Conservation (phyloP, 2,797 vertebrate genomes). For the Argentina silus region DNA sequence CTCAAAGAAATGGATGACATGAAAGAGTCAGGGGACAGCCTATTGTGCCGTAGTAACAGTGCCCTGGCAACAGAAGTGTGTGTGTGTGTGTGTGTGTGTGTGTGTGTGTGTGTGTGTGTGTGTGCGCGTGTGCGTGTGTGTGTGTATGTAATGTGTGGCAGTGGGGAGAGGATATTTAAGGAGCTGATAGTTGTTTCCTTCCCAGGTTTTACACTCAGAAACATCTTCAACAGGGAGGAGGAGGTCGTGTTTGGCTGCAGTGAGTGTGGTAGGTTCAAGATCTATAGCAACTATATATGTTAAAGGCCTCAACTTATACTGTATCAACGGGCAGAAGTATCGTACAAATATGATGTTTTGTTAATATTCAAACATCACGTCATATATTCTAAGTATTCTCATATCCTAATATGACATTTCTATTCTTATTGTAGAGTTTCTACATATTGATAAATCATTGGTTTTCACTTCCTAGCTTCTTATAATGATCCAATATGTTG, state of each 20-base stretch:
- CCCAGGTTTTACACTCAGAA: not conserved
- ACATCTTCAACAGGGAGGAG: slow-evolving; percentile 24
- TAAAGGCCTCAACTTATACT: not conserved
- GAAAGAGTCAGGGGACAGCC: slow-evolving; percentile 10
- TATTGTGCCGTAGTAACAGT: slow-evolving; percentile 32
- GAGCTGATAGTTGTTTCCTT: not conserved
- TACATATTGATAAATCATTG: not conserved
- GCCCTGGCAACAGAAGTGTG: slow-evolving; percentile 47
- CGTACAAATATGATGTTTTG: not conserved
- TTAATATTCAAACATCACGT: not conserved
- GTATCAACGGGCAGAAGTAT: not conserved
- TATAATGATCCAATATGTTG: not conserved
- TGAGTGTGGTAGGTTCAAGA: not conserved
- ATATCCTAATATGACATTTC: not conserved
- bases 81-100: not conserved
- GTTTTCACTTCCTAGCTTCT: not conserved
- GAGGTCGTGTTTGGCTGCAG: slow-evolving; percentile 13
- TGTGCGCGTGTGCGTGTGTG: not conserved
- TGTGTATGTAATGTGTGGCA: slow-evolving; percentile 1
- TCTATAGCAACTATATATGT: not conserved
- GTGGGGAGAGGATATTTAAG: slow-evolving; percentile 39
- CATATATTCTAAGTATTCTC: not conserved
- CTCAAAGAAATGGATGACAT: slow-evolving; percentile 18
- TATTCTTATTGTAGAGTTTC: too few relatives aligned
- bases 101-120: slow-evolving; percentile 9